Percentiles rank a stretch among this genome's conserved stretches.
These are phyloP conservation scores for Salticus scenicus DNA, from an alignment of 2,888 invertebrate genomes.

Conservation along the genomic window DNA sequence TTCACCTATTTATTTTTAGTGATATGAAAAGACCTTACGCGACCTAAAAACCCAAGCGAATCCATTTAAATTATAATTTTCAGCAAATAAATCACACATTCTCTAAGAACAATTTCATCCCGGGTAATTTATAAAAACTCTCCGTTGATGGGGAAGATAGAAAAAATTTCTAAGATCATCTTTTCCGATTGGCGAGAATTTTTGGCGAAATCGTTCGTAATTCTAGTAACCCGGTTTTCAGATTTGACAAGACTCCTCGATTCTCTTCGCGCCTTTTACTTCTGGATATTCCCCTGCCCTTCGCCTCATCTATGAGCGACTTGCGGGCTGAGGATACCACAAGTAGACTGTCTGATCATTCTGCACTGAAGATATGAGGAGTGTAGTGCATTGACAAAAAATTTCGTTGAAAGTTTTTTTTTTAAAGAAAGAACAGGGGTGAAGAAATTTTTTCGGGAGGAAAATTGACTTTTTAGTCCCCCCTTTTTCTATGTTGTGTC, in stretches of 20 bases:
- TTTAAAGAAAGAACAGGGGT: too few relatives aligned
- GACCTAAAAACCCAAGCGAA: too few relatives aligned
- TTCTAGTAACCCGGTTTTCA: background rate
- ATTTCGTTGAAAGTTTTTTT: background rate
- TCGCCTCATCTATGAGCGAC: background rate
- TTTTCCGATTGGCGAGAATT: background rate
- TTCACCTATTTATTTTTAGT: too few relatives aligned
- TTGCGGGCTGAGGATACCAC: background rate
- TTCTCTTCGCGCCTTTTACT: conserved; percentile 12
- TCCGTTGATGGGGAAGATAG: too few relatives aligned
- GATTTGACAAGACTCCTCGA: background rate
- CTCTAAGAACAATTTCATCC: too few relatives aligned
- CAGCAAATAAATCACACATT: too few relatives aligned
- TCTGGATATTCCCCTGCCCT: background rate
- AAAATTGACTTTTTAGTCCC: background rate
- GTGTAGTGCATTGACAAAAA: background rate
- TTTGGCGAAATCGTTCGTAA: background rate
- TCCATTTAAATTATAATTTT: too few relatives aligned
- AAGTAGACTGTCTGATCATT: background rate
- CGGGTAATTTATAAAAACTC: too few relatives aligned
- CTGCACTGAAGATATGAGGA: background rate
- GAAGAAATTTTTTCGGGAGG: too few relatives aligned
- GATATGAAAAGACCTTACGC: too few relatives aligned
- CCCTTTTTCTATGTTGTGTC: background rate
- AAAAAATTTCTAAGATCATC: too few relatives aligned